Conservation (phyloP, 92 coral and sea anemone genomes). For the Montipora capitata region DNA sequence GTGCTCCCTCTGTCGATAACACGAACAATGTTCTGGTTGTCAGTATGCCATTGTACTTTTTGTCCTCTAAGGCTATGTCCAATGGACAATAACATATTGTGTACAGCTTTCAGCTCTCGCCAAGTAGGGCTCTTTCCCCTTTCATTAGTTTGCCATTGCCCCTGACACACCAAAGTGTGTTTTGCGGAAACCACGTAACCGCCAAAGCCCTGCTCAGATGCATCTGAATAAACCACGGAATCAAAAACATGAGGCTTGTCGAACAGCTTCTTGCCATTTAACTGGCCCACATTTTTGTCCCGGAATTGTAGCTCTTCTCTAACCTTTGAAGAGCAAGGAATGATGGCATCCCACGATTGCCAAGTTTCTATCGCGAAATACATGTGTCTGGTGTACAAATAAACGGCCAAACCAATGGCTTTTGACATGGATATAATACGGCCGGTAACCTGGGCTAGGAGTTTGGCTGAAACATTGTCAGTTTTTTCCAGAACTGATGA, state of each 20-base stretch:
- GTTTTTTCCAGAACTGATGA: constrained; percentile 6
- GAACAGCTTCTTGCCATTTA: constrained; percentile 25
- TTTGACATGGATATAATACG: constrained; percentile 68
- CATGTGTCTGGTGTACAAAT: constrained; percentile 59
- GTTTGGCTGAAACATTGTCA: constrained; percentile 44
- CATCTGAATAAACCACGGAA: constrained; percentile 8
- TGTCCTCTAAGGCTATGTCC: constrained; percentile 43
- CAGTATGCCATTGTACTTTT: constrained; percentile 64
- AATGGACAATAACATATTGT: constrained; percentile 51
- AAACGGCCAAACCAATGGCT: constrained; percentile 42
- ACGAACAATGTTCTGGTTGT: constrained; percentile 50
- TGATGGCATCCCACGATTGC: constrained; percentile 27
- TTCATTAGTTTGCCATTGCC: constrained; percentile 33
- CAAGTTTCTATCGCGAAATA: constrained; percentile 60
- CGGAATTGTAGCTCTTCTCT: constrained; percentile 24
- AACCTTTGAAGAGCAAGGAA: constrained; percentile 14
- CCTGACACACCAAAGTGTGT: constrained; percentile 35
- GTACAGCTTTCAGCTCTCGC: constrained; percentile 6
- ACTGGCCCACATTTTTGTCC: constrained; percentile 21
- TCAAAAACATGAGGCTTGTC: neutral
- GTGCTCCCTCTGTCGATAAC: constrained; percentile 35
- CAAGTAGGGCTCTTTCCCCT: constrained; percentile 45
- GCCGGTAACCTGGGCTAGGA: constrained; percentile 63
- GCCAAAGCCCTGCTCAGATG: constrained; percentile 63
- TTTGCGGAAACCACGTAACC: constrained; percentile 43